These are phyloP conservation scores for Trachemys scripta DNA, from an alignment of 2,113 vertebrate species.

Conservation along the genomic window DNA sequence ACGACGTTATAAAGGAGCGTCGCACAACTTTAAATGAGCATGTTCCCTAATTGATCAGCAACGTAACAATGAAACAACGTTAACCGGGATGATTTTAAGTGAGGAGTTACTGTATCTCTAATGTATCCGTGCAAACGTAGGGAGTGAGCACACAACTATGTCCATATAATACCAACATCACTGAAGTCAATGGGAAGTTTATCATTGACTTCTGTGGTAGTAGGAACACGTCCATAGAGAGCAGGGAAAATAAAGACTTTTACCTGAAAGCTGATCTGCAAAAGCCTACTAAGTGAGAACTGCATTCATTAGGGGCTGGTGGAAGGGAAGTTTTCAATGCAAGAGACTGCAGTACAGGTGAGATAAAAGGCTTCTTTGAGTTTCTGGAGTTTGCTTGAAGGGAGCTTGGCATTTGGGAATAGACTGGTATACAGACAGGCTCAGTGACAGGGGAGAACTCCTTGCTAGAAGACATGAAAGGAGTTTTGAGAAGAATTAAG, in stretches of 20 bases:
- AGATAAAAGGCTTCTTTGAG: background rate
- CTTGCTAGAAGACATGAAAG: background rate
- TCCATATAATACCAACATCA: background rate
- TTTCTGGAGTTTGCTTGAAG: background rate
- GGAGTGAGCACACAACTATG: background rate
- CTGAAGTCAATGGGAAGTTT: background rate
- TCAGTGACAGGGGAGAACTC: no score
- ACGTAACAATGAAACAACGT: no score
- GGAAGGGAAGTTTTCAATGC: background rate
- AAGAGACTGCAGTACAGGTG: background rate
- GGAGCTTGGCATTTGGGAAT: background rate
- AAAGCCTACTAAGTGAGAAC: background rate
- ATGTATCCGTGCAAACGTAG: background rate
- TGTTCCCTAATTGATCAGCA: no score
- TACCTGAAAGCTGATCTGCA: background rate
- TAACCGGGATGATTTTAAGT: no score
- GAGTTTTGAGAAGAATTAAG: background rate
- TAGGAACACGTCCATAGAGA: background rate
- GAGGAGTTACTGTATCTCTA: background rate
- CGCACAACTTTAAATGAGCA: no score
- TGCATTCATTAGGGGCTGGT: background rate
- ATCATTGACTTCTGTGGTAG: background rate
- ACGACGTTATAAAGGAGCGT: no score
- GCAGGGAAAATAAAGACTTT: background rate
- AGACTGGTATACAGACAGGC: no score